Evolutionary conservation across 2,113 vertebrate species (phyloP).

Genomic region (Prinia subflava): DNA sequence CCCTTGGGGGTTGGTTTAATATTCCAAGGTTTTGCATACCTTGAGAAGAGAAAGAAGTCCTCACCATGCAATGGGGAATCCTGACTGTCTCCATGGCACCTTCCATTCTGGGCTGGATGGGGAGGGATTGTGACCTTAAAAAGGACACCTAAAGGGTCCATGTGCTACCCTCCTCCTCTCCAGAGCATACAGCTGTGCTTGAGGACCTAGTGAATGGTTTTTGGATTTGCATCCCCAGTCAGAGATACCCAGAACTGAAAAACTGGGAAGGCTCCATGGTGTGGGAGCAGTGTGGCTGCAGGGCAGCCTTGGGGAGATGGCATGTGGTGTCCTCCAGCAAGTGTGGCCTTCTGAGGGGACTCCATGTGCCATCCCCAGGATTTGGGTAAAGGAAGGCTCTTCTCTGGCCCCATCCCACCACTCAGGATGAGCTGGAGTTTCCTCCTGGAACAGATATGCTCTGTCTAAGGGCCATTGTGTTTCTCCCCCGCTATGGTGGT

Average conservation of each 20-base stretch:
- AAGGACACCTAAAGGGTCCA: neutral
- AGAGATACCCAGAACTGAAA: fast-evolving
- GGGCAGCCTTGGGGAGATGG: neutral
- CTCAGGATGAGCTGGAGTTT: neutral
- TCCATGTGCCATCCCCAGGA: fast-evolving
- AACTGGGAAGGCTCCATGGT: neutral
- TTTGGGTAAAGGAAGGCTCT: neutral
- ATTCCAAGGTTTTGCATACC: neutral
- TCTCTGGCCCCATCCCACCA: neutral
- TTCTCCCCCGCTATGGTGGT: neutral
- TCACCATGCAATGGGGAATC: neutral
- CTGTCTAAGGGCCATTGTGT: fast-evolving
- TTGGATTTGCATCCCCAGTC: neutral
- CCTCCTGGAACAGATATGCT: neutral
- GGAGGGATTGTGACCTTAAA: neutral
- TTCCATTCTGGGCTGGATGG: neutral
- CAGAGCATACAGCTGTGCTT: fast-evolving
- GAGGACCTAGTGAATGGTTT: neutral
- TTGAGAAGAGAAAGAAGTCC: neutral
- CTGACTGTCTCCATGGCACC: neutral
- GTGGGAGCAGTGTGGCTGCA: neutral
- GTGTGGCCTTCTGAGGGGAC: fast-evolving
- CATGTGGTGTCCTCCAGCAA: neutral
- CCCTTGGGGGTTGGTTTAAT: neutral
- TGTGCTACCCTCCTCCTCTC: neutral